Percentiles rank a stretch among this genome's conserved stretches.
Evolutionary conservation across 2,888 invertebrate genomes (phyloP).

Genomic region (Meteorus colon): DNA sequence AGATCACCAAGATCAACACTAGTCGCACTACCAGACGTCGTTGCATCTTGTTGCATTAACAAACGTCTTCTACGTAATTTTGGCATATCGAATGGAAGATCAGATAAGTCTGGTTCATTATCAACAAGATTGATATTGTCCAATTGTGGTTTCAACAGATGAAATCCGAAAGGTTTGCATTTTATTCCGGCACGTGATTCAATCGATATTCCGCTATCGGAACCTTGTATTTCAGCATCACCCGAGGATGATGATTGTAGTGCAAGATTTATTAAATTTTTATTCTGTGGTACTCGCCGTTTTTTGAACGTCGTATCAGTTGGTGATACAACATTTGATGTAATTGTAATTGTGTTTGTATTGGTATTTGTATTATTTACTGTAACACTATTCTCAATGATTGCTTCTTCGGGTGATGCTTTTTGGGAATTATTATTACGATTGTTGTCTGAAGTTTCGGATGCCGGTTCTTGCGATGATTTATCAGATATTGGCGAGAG

Average conservation of each 20-base stretch:
- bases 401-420: conserved; percentile 82
- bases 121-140: conserved; percentile 72
- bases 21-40: conserved; percentile 83
- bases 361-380: conserved; percentile 58
- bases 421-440: conserved; percentile 86
- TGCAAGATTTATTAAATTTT: conserved; percentile 82
- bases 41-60: conserved; percentile 79
- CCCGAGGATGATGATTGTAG: conserved; percentile 79
- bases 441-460: conserved; percentile 88
- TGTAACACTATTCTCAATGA: conserved; percentile 68
- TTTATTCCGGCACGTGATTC: conserved; percentile 88
- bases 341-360: conserved; percentile 53
- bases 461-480: conserved; percentile 89
- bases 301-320: conserved; percentile 74
- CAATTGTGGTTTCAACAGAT: conserved; percentile 76
- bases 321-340: conserved; percentile 61
- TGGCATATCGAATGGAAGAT: conserved; percentile 93
- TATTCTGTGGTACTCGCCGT: conserved; percentile 83
- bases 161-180: conserved; percentile 78
- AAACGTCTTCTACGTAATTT: conserved; percentile 84
- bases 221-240: conserved; percentile 87
- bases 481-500: conserved; percentile 93
- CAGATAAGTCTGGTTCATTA: conserved; percentile 80
- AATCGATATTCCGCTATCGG: conserved; percentile 91
- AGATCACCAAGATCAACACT: conserved; percentile 87